Percentiles rank a stretch among this genome's conserved stretches.
Conservation (phyloP, 2,797 vertebrate species). For the Coregonus suidteri region DNA sequence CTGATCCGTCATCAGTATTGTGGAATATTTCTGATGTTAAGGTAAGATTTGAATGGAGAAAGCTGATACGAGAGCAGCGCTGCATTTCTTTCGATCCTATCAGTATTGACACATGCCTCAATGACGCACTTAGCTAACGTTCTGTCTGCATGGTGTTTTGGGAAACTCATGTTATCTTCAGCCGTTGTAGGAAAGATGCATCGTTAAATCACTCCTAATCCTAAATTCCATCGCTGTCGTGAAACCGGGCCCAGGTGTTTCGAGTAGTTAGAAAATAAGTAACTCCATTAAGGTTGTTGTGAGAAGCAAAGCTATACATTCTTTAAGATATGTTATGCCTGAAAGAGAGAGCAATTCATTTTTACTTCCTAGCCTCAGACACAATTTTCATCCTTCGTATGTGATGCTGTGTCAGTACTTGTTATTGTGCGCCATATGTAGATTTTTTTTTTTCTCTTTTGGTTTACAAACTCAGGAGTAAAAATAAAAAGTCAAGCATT, state of each 20-base stretch:
- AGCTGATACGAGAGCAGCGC: no score
- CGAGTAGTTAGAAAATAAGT: constrained; percentile 28
- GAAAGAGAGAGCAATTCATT: constrained; percentile 39
- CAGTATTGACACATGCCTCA: no score
- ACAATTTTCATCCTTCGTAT: not conserved
- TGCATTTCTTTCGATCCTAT: no score
- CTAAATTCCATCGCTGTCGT: constrained; percentile 13
- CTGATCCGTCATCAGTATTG: no score
- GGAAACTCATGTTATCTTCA: no score
- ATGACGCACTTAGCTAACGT: no score
- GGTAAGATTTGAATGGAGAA: no score
- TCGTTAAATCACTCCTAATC: constrained; percentile 43
- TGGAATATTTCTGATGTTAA: no score
- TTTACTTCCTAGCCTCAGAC: not conserved
- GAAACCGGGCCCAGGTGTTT: constrained; percentile 65
- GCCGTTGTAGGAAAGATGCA: not conserved
- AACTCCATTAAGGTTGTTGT: constrained; percentile 29
- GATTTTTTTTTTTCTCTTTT: not conserved
- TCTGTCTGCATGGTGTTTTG: no score
- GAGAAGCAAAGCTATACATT: constrained; percentile 37
- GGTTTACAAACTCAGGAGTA: not conserved
- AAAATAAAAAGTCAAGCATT: not conserved
- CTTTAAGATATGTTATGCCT: constrained; percentile 59
- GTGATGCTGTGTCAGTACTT: not conserved
- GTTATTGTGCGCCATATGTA: not conserved